Evolutionary conservation across 2,113 vertebrate genomes (phyloP).

Genomic region (Sigmodon hispidus): DNA sequence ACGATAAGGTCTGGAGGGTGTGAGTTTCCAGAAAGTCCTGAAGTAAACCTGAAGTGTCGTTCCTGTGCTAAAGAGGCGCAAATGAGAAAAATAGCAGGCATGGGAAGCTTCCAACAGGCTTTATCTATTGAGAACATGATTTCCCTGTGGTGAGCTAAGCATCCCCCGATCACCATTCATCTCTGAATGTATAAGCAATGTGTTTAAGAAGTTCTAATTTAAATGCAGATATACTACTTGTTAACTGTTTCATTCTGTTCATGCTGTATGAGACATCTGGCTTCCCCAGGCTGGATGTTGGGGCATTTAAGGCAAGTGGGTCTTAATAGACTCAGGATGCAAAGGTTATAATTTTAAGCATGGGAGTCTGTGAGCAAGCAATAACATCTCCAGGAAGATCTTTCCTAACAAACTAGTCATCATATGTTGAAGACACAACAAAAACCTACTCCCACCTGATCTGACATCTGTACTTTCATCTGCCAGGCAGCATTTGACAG

Average conservation of each 20-base stretch:
- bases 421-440: neutral
- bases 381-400: neutral
- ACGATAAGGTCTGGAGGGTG: conserved; percentile 48
- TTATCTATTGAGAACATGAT: neutral
- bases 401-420: neutral
- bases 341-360: neutral
- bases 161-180: neutral
- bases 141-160: neutral
- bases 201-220: neutral
- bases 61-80: neutral
- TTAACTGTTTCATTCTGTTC: neutral
- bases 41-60: neutral
- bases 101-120: neutral
- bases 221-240: neutral
- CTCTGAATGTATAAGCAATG: neutral
- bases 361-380: neutral
- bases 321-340: neutral
- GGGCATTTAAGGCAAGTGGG: neutral
- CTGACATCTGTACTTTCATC: neutral
- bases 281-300: neutral
- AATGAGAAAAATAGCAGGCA: neutral
- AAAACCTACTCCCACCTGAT: neutral
- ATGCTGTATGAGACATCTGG: neutral
- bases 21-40: neutral
- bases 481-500: neutral